Evolutionary conservation across 2,113 vertebrate species (phyloP), one percentile per base, ranked within the genome.

Genomic region (Silurus glanis): DNA sequence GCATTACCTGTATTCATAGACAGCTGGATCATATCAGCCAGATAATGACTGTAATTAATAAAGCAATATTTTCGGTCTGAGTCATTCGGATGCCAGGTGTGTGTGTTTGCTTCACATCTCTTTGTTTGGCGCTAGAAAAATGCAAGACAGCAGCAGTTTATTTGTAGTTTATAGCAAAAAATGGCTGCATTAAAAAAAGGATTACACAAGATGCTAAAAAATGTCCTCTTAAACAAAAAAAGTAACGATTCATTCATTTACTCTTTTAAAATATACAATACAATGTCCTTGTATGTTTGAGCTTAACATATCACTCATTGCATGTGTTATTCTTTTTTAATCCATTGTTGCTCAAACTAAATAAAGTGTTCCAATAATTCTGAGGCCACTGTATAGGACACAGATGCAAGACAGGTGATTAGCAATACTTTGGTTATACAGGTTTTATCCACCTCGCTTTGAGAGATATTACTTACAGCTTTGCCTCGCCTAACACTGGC

Each of bases 381-480:
- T 55, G 12, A 78, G 13, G 51, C 51, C 23, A 55, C 13, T 78
- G 7, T 78, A 16, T 78, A 25, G 25, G 51, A 78, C 51, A 75
- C 21, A 2, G 21, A 75, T 53, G 49, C 21, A 75, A 75, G 72
- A 51, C 45, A 76, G 74, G 4, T 76, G 72, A 76, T 25, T 76
- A 53, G 53, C 53, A 76, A 76, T 25, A 55, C 74, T 55, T 55
- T 76, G 74, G 49, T 76, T n/a, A 12, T 76, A 55, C 51, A 78
- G 74, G 51, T 78, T 21, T 25, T 45, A n/a, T 28, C 14, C 53
- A 53, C n/a, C 16, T 53, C 5, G 9, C 13, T 23, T 8, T n/a
- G 81, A 69, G 80, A 85, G 78, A 80, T 85, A 80, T 85, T 85
- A 67, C 67, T 82, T 56, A 62, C 61, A 61, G 51, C 58, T 49